Evolutionary conservation across 2,888 invertebrate species (phyloP), one percentile per base, ranked within the genome.

Genomic region (Anagyrus pseudococci): DNA sequence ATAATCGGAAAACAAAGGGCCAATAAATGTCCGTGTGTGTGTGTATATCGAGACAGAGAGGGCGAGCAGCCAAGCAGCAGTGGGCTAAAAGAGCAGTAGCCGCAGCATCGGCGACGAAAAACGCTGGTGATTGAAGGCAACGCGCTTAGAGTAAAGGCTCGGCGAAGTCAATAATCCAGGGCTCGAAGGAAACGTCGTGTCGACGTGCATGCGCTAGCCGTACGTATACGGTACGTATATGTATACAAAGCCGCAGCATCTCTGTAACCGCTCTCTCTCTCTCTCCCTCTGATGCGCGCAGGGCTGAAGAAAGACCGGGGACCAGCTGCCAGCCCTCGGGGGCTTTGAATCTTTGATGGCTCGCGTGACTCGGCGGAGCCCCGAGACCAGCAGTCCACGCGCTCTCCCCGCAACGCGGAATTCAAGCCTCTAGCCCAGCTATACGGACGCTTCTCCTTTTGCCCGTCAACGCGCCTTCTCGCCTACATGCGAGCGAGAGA

Each of bases 241-340:
- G 59, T 60, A 67, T 67, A 4, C 10, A 29, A 7, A 29, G 6
- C 10, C 29, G 29, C n/a, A n/a, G n/a, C n/a, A n/a, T n/a, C n/a
- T n/a, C n/a, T n/a, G n/a, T n/a, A n/a, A n/a, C n/a, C n/a, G n/a
- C n/a, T n/a, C n/a, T n/a, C n/a, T n/a, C n/a, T n/a, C n/a, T n/a
- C n/a, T n/a, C n/a, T n/a, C n/a, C n/a, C n/a, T n/a, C n/a, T n/a
- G n/a, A n/a, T n/a, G n/a, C n/a, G n/a, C n/a, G n/a, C n/a, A n/a
- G n/a, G n/a, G n/a, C n/a, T n/a, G n/a, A n/a, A n/a, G n/a, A n/a
- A 10, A 10, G 4, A 10, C 10, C 29, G 29, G 29, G 29, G 29
- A 29, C 77, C 80, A 80, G 79, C 80, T 80, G 80, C 77, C 73
- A 68, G 77, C 75, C 78, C 80, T 75, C 73, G 69, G 75, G 74